Evolutionary conservation across 2,888 invertebrate genomes (phyloP), one percentile per base, ranked within the genome.

Genomic region (Dione juno): DNA sequence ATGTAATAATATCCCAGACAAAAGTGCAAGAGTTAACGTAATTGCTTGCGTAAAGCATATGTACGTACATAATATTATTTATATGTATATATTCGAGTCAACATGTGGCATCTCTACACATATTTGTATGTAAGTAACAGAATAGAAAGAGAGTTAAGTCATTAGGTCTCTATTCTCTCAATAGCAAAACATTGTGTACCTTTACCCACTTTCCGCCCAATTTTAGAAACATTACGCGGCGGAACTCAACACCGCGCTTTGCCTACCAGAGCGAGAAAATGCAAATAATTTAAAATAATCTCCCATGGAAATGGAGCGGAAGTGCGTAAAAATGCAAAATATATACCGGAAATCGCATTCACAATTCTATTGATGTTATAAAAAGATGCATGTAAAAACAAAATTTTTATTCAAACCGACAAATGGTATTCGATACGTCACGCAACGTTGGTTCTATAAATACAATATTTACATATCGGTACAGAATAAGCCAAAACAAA

Each of bases 21-120:
- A 67, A 66, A 67, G 43, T 67, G 35, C 35, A 45, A 67, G 41
- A 61, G 28, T 43, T 45, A 48, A 48, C 40, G 63, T 64, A 64
- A 67, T 61, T 45, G n/a, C 35, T 68, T 68, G 45, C 61, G 40
- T 41, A 68, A 68, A 52, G 37, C 10, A 6, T 37, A 57, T n/a
- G n/a, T n/a, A 37, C 3, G 11, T 54, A 10, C 0, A n/a, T 48
- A 16, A 48, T 16, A 16, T 54, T n/a, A 10, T 16, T 54, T 53
- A 9, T 53, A 53, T 35, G n/a, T n/a, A n/a, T 54, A 35, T 54
- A 37, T 37, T 16, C 1, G 1, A 16, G 10, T 57, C 6, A 40
- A 57, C 16, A 35, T 5, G 6, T 11, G 35, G 37, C 16, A 28
- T 45, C n/a, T n/a, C 40, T 40, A 5, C 40, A 28, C 28, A 28